Evolutionary conservation across 2,797 vertebrate species (phyloP), one percentile per base, ranked within the genome.

Genomic region (Sus cebifrons): DNA sequence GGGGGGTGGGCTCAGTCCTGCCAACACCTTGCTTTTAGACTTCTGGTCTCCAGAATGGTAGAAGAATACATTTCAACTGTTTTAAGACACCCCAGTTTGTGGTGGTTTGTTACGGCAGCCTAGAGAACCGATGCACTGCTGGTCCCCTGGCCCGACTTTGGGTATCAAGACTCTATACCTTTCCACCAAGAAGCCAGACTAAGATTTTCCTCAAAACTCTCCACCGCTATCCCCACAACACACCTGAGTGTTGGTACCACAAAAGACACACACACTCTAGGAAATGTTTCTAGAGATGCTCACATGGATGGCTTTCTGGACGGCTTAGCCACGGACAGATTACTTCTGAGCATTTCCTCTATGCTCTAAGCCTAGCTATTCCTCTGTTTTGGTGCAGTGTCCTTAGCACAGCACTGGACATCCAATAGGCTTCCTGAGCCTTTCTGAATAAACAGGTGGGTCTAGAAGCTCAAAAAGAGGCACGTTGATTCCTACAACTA

Each of bases 1-100:
- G 1, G 27, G 15, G 27, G n/a, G 36, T 36, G 36, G 67, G 9
- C 6, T 15, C n/a, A 0, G 2, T 2, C 2, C 14, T n/a, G 14
- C 5, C 5, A 5, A 52, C 70, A n/a, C 40, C 40, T 64, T 44
- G 60, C 36, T 36, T 36, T 67, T 60, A 27, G 60, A 36, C 29
- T 23, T 75, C 29, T 1, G 49, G 49, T 7, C 25, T 54, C 60
- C 49, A 18, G 9, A 36, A 40, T 6, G 8, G 18, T 0, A 1
- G 5, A 8, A n/a, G 18, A 14, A 17, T 56, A 7, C 9, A 75
- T 10, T 23, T 25, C 10, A 3, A 1, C 17, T 12, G 5, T 84
- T n/a, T 56, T 18, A 40, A 25, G 60, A 1, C 10, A 9, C 2
- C 54, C 4, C 4, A 9, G 1, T 25, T 32, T 65, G 17, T 4